Base-by-base conservation (phyloP, 2,888 invertebrate species). In the Anagyrus pseudococci region DNA sequence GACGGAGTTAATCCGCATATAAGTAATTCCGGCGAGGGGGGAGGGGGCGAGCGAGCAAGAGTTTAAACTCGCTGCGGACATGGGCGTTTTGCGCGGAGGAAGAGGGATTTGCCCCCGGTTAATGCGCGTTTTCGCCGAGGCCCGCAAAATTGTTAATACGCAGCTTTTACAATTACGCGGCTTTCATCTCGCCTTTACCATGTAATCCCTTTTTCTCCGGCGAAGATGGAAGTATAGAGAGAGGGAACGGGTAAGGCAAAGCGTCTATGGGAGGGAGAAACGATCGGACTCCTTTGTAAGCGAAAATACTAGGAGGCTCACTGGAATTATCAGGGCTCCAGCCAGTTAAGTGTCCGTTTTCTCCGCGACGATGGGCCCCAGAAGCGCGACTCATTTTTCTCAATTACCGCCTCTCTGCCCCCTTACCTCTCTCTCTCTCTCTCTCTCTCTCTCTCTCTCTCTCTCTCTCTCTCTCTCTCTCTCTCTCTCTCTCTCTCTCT, bases 101-200 rank as follows among this genome's bases (percentile, higher is more conserved):
- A 29, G 44, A 26, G n/a, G 22, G 17, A n/a, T n/a, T n/a, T n/a
- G n/a, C n/a, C n/a, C n/a, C n/a, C n/a, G n/a, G n/a, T n/a, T n/a
- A 41, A 17, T 58, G 67, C 66, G 71, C 70, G 70, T 75, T 80
- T 80, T 77, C 75, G 79, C 75, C 75, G 75, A 80, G 74, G 73
- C 75, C 75, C 71, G 77, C 79, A 79, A 78, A 79, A 79, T 77
- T 78, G 77, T 80, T 78, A 80, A 80, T 80, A 77, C 76, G 69
- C 72, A 75, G 77, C 77, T 78, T 77, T 76, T 78, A 75, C 76
- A 80, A 79, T 80, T 80, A 77, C 71, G 70, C 68, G 67, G 25
- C 20, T 20, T 47, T 25, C 23, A 25, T 55, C 63, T 62, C 67
- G 61, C 52, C 60, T n/a, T 64, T 44, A 47, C 46, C 58, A 2